Conservation (phyloP, 1,140 invertebrate genomes). For the Diorhabda sublineata region DNA sequence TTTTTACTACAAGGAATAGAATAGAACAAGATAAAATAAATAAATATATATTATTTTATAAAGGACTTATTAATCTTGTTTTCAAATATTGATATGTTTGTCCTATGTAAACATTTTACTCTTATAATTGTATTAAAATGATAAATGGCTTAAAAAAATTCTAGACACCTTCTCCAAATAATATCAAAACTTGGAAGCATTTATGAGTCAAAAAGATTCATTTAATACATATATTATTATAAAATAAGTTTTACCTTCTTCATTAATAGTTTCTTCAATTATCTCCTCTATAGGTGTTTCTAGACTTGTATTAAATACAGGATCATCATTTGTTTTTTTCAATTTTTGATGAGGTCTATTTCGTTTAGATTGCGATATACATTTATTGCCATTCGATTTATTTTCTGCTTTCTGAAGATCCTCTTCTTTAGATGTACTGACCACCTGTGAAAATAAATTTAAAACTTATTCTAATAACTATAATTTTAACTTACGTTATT, state of each 20-base stretch:
- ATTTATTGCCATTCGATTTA: not conserved
- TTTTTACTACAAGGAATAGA: not conserved
- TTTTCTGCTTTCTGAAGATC: not conserved
- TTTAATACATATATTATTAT: no score
- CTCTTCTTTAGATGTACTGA: constrained; percentile 10
- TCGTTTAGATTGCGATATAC: not conserved
- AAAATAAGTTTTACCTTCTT: constrained; percentile 18
- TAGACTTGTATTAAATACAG: constrained; percentile 33
- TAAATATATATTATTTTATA: no score
- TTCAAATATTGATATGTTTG: no score
- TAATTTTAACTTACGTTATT: not conserved
- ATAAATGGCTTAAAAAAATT: constrained; percentile 11
- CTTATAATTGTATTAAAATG: not conserved
- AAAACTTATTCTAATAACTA: not conserved
- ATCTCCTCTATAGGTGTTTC: constrained; percentile 33
- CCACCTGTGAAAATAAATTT: not conserved
- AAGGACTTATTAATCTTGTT: no score
- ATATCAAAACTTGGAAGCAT: no score
- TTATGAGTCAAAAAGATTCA: no score
- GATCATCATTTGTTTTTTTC: constrained; percentile 26
- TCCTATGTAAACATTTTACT: not conserved
- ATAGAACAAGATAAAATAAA: no score
- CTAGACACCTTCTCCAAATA: no score
- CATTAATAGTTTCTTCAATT: constrained; percentile 34
- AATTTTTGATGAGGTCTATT: constrained; percentile 10